Base-by-base conservation (phyloP, 2,888 invertebrate species). In the Candidula unifasciata region DNA sequence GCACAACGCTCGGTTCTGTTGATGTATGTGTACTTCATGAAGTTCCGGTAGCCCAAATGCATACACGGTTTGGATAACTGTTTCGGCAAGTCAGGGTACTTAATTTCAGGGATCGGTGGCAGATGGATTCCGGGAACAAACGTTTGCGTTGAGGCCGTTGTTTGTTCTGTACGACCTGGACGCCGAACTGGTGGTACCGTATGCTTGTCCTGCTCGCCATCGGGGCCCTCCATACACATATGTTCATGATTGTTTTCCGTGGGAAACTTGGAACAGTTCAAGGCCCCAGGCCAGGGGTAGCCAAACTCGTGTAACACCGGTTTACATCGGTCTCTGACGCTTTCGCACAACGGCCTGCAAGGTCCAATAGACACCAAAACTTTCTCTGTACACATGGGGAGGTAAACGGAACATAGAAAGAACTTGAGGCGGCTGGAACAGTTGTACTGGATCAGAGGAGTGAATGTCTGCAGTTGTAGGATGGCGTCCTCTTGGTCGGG, bases 331-430 rank as follows among this genome's bases (percentile, higher is more conserved):
- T 88, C 86, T 73, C 91, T 88, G 30, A 98, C 98, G 89, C 96
- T 96, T 93, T 97, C 97, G 94, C 98, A 98, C 69, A 98, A 95
- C 16, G 97, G 96, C 85, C 97, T 95, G 93, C 98, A 98, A 0
- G 98, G 98, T 0, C 98, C 98, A 89, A 98, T 98, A 2, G 97
- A 97, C 78, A 96, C 95, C 37, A 97, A 95, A 57, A 97, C 97
- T 94, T 98, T 98, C 92, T 97, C 97, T 73, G 97, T 98, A 94
- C 98, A 98, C 97, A 98, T 98, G 2, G 98, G 98, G 84, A 97
- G 97, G 94, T 97, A 97, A 54, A 97, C 97, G 60, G 98, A 96
- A 94, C 98, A 98, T 90, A 98, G 95, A 94, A 98, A 98, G 93
- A 98, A 95, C 93, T 96, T 96, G 87, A 98, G 94, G 93, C 97